phyloP scores from a whole-genome alignment of 2,113 vertebrate genomes.

The Chitala chitala region DNA sequence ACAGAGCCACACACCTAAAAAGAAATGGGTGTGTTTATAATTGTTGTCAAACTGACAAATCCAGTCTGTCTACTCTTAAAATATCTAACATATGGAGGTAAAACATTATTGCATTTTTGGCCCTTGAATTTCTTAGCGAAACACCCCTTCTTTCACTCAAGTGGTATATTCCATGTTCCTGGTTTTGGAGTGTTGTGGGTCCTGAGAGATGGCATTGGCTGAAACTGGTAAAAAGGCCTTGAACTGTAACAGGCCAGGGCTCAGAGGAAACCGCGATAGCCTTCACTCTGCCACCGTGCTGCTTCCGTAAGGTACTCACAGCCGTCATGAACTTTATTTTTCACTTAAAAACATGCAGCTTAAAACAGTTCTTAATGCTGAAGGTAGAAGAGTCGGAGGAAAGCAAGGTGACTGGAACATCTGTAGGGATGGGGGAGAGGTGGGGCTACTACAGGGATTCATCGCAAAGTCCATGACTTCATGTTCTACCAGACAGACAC shows the following conservation, averaged over 20 bases:
- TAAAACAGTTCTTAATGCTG: conserved; percentile 39
- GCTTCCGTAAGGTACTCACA: not conserved
- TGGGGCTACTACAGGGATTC: conserved; percentile 39
- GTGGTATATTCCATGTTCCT: conserved; percentile 36
- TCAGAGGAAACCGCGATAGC: not conserved
- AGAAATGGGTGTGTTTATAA: not conserved
- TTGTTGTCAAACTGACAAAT: not conserved
- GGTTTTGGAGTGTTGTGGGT: not conserved
- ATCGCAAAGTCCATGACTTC: conserved; percentile 56
- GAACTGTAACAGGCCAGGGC: not conserved
- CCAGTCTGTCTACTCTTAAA: conserved; percentile 1
- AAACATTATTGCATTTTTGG: conserved; percentile 37
- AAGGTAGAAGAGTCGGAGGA: not conserved
- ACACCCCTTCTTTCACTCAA: conserved; percentile 30
- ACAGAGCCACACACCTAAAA: not conserved
- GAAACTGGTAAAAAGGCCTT: not conserved
- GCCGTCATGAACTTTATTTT: conserved; percentile 1
- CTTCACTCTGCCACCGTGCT: conserved; percentile 24
- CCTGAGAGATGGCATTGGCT: not conserved
- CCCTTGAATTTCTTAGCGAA: conserved; percentile 13
- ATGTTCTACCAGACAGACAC: conserved; percentile 53
- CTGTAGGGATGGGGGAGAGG: conserved; percentile 38
- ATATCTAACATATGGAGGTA: not conserved
- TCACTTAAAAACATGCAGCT: conserved; percentile 55
- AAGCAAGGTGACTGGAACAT: conserved; percentile 35